Conservation (phyloP, 2,113 vertebrate genomes). For the Herpetotheres cachinnans region DNA sequence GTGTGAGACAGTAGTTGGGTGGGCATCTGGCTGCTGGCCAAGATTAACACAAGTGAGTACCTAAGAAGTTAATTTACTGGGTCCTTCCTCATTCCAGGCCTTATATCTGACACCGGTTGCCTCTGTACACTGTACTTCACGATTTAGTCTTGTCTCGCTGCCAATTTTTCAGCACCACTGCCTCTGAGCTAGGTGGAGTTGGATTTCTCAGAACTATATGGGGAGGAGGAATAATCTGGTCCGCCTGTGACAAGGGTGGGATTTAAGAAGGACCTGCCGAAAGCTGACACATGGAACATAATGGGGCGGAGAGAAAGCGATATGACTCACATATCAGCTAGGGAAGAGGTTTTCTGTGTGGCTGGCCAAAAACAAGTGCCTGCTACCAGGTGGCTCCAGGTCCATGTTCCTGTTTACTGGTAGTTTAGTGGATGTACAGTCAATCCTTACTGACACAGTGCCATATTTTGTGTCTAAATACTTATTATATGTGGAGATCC, state of each 20-base stretch:
- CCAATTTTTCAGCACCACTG: not conserved
- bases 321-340: not conserved
- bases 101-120: not conserved
- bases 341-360: not conserved
- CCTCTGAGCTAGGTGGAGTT: not conserved
- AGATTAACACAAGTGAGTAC: not conserved
- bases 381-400: not conserved
- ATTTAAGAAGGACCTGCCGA: not conserved
- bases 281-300: not conserved
- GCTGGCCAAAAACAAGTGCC: not conserved
- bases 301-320: not conserved
- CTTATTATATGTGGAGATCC: not conserved
- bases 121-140: not conserved
- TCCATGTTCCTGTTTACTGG: not conserved
- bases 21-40: not conserved
- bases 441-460: not conserved
- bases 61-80: not conserved
- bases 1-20: rapidly evolving
- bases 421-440: not conserved
- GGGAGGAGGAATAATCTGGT: not conserved
- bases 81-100: not conserved
- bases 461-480: not conserved
- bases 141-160: not conserved
- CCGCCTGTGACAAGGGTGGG: not conserved
- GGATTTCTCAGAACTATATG: not conserved